These are phyloP conservation scores for Plutomurus gul DNA, from an alignment of 1,140 invertebrate genomes.

Conservation along the genomic window DNA sequence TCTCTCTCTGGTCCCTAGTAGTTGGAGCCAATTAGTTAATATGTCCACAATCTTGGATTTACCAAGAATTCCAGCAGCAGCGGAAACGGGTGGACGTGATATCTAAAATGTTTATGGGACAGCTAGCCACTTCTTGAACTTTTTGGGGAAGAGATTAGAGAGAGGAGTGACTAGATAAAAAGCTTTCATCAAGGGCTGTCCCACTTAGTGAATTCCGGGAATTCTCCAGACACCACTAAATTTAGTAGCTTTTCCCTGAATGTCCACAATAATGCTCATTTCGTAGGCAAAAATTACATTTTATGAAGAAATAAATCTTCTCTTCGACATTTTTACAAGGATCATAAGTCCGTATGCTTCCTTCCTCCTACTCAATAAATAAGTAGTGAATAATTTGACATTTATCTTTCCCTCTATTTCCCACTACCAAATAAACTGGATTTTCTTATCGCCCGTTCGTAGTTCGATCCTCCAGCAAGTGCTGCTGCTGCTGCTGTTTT, in stretches of 20 bases:
- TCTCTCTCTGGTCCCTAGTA: too few relatives aligned
- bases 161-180: too few relatives aligned
- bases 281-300: not conserved
- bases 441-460: too few relatives aligned
- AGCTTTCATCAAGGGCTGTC: too few relatives aligned
- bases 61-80: not conserved
- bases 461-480: too few relatives aligned
- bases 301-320: not conserved
- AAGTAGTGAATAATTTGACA: conserved; percentile 25
- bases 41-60: not conserved
- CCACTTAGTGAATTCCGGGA: not conserved
- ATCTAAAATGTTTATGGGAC: too few relatives aligned
- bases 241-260: not conserved
- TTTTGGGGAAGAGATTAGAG: too few relatives aligned
- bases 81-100: too few relatives aligned
- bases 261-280: not conserved
- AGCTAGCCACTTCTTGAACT: too few relatives aligned
- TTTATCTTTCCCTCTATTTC: not conserved
- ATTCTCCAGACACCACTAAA: not conserved
- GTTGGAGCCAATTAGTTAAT: too few relatives aligned
- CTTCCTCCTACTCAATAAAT: not conserved
- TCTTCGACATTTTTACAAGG: conserved; percentile 3
- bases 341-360: not conserved
- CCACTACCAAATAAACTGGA: not conserved
- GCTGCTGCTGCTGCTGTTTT: not conserved